phyloP scores from a whole-genome alignment of 2,113 vertebrate species.

The western clawed frog (Xenopus tropicalis) region UCB_Xtro_10.0 CM004450.2:71109001-71109500 shows the following conservation, averaged over 20 bases:
- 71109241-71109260: too few species aligned
- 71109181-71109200: too few species aligned
- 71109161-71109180: too few species aligned
- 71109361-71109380: slow-evolving; percentile 96
- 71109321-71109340: slow-evolving; percentile 91
- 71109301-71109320: slow-evolving; percentile 91
- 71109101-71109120: slow-evolving; percentile 93
- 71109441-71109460: slow-evolving; percentile 96
- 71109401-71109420: slow-evolving; percentile 94
- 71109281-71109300: slow-evolving; percentile 97
- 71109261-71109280: slow-evolving; percentile 84
- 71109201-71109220: too few species aligned
- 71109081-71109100: slow-evolving; percentile 87
- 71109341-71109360: slow-evolving; percentile 90
- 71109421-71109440: slow-evolving; percentile 98
- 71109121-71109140: slow-evolving; percentile 95
- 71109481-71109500: fast-evolving
- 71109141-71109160: slow-evolving; percentile 42
- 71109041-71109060: slow-evolving; percentile 85
- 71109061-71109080: slow-evolving; percentile 92
- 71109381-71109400: slow-evolving; percentile 95
- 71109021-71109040: neutral
- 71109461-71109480: slow-evolving; percentile 62
- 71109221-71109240: too few species aligned
- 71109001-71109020: too few species aligned